Evolutionary conservation across 1,140 invertebrate species (phyloP), one percentile per base, ranked within the genome.

Genomic region (Sminthurinus signatus): DNA sequence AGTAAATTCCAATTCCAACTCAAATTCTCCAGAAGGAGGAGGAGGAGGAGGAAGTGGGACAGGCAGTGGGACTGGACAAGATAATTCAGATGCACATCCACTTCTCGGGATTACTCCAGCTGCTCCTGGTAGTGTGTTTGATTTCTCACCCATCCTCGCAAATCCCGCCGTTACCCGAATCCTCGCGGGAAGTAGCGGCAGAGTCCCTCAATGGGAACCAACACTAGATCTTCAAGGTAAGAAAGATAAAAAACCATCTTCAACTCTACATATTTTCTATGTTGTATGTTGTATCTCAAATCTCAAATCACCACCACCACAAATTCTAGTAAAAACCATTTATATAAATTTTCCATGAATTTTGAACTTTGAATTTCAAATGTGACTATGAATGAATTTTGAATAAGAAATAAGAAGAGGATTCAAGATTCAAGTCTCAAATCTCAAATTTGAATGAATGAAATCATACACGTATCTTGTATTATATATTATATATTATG

Each of bases 121-220:
- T 46, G 70, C 70, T 56, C 70, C 70, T 19, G 70, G 70, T 46
- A 67, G 69, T 60, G 68, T 67, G 17, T 72, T 72, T 55, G 70
- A 72, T 65, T 72, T 72, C 64, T 69, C 69, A 67, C 70, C 70
- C 27, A 72, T 72, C 54, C 70, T 72, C 56, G 64, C 70, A 5
- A 72, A 72, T 60, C 70, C 70, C 23, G 70, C 70, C 65, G 67
- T 72, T 64, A 72, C 70, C 65, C 70, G 70, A 65, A 72, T 72
- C 65, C 67, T 72, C 65, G 70, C 70, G 52, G 70, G 70, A 60
- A 69, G 67, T 67, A 69, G 67, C 32, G 70, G 70, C 27, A 52
- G 70, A 65, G 67, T 72, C 51, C 70, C 67, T 52, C 67, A 69
- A 69, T 72, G 70, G 70, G 70, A 72, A 39, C 70, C 70, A 36